Evolutionary conservation across 2,113 vertebrate species (phyloP).

Genomic region (Urocitellus parryii): DNA sequence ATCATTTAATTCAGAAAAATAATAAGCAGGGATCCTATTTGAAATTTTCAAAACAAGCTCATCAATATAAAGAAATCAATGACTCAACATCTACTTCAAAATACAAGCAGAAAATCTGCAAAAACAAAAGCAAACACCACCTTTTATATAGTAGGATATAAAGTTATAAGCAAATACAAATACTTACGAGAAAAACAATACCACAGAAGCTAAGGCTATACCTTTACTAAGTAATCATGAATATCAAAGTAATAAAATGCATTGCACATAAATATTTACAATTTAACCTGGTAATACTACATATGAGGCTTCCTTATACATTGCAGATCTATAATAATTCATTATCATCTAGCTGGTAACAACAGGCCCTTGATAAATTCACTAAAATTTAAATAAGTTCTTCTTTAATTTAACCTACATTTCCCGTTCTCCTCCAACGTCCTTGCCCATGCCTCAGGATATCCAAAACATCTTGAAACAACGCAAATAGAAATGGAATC

Average conservation of each 20-base stretch:
- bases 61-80: neutral
- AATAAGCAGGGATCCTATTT: neutral
- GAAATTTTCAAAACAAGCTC: neutral
- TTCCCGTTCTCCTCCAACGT: neutral
- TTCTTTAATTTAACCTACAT: conserved; percentile 2
- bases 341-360: conserved; percentile 34
- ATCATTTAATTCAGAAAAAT: neutral
- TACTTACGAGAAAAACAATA: neutral
- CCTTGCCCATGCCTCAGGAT: conserved; percentile 43
- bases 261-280: neutral
- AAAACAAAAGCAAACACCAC: neutral
- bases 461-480: conserved; percentile 61
- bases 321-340: neutral
- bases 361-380: neutral
- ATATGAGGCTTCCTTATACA: neutral
- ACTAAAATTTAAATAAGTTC: conserved; percentile 33
- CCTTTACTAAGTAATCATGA: neutral
- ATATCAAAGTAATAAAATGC: conserved; percentile 9
- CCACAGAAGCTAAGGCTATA: neutral
- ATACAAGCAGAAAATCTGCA: neutral
- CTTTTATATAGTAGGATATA: neutral
- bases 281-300: neutral
- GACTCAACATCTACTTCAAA: neutral
- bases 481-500: conserved; percentile 39
- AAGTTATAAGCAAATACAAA: neutral